A percentile compares a stretch with the other conserved stretches of the same genome.
Evolutionary conservation across 2,888 invertebrate species (phyloP).

Genomic region (Drosophila nigricruria): DNA sequence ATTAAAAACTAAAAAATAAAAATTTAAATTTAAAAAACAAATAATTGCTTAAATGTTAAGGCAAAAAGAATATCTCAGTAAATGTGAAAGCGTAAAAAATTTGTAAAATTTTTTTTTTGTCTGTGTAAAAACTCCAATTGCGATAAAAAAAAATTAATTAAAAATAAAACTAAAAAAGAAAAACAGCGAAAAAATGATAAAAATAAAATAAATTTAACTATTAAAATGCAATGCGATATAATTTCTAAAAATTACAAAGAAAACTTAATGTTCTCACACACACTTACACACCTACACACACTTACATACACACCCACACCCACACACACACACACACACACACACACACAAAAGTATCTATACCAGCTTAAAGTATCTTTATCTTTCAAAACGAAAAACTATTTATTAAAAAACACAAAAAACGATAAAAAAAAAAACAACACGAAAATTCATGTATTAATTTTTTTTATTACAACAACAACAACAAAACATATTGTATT

Average conservation of each 20-base stretch:
- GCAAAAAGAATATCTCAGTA: slow-evolving; percentile 76
- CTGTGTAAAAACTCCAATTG: slow-evolving; percentile 75
- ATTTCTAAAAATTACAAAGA: slow-evolving; percentile 73
- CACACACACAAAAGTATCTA: slow-evolving; percentile 69
- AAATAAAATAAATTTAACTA: slow-evolving; percentile 32
- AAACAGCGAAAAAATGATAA: slow-evolving; percentile 53
- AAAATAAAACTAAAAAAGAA: slow-evolving; percentile 45
- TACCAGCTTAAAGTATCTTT: slow-evolving; percentile 77
- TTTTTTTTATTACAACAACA: slow-evolving; percentile 66
- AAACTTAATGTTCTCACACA: slow-evolving; percentile 72
- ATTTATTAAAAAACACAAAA: slow-evolving; percentile 66
- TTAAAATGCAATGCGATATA: slow-evolving; percentile 77
- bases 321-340: slow-evolving; percentile 16
- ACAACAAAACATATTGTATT: slow-evolving; percentile 76
- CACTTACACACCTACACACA: slow-evolving; percentile 23
- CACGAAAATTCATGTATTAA: slow-evolving; percentile 75
- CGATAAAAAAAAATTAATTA: slow-evolving; percentile 52
- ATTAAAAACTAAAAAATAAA: slow-evolving; percentile 25
- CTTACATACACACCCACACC: slow-evolving; percentile 21
- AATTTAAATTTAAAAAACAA: slow-evolving; percentile 29
- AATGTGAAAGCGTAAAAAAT: slow-evolving; percentile 81
- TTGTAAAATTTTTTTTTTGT: slow-evolving; percentile 77
- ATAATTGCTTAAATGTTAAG: slow-evolving; percentile 69
- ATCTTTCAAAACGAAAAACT: slow-evolving; percentile 67
- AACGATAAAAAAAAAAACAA: slow-evolving; percentile 41